phyloP scores from a whole-genome alignment of 1,140 invertebrate genomes.

The Dendrolimus kikuchii region DNA sequence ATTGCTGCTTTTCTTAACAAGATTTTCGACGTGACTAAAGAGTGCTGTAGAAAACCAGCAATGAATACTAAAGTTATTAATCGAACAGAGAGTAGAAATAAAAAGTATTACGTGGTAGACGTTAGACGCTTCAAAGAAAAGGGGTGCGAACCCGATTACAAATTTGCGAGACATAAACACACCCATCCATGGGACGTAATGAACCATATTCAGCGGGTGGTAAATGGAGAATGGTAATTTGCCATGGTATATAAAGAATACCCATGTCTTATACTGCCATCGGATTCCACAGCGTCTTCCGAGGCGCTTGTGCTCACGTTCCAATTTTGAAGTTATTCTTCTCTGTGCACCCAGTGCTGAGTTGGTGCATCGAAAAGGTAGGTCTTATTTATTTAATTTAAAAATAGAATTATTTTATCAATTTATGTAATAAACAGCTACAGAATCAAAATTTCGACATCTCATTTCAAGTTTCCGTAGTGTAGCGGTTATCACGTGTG shows the following conservation, averaged over 20 bases:
- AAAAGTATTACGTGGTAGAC: slow-evolving; percentile 5
- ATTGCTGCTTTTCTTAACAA: no score
- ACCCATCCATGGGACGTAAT: slow-evolving; percentile 51
- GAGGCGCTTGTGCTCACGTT: slow-evolving; percentile 30
- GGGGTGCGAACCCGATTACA: slow-evolving; percentile 51
- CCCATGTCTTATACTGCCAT: slow-evolving; percentile 3
- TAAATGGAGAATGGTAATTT: slow-evolving; percentile 45
- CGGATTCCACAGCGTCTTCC: slow-evolving; percentile 19
- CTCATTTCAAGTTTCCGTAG: slow-evolving; percentile 48
- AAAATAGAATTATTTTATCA: background rate
- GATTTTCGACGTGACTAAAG: no score
- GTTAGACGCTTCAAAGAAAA: slow-evolving; percentile 34
- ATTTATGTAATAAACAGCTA: background rate
- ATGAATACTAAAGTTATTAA: slow-evolving; percentile 7
- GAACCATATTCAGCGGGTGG: slow-evolving; percentile 64
- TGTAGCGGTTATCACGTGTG: slow-evolving; percentile 72
- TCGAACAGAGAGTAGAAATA: no score
- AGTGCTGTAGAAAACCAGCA: slow-evolving; percentile 3
- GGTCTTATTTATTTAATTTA: slow-evolving; percentile 19
- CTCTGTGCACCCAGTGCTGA: slow-evolving; percentile 2
- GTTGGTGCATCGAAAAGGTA: slow-evolving; percentile 30
- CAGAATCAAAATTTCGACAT: slow-evolving; percentile 12
- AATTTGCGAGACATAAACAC: slow-evolving; percentile 55
- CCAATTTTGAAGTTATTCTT: slow-evolving; percentile 18
- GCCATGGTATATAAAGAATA: slow-evolving; percentile 48